Percentiles rank a stretch among this genome's conserved stretches.
Conservation (phyloP, 2,888 invertebrate genomes). For the Mylabris sibirica region DNA sequence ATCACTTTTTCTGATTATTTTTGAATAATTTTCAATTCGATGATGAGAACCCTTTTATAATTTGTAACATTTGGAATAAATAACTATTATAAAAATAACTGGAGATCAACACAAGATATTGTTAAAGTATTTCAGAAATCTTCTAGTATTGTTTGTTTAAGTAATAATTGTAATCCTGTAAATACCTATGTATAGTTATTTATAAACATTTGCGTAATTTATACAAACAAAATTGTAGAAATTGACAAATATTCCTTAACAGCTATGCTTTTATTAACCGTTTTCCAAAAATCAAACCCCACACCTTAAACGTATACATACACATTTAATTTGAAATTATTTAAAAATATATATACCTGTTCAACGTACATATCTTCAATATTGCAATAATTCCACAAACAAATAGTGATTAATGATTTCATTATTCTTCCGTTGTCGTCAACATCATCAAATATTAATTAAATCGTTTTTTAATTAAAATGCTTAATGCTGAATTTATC, state of each 20-base stretch:
- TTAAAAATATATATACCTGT: constrained; percentile 8
- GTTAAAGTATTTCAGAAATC: constrained; percentile 37
- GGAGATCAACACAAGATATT: constrained; percentile 33
- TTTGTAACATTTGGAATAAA: constrained; percentile 15
- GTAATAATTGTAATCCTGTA: constrained; percentile 54
- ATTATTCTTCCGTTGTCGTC: too few relatives aligned
- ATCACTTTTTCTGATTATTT: constrained; percentile 39
- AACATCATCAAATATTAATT: constrained; percentile 20
- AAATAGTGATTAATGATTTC: constrained; percentile 25
- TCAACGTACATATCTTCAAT: constrained; percentile 52
- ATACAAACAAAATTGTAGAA: constrained; percentile 44
- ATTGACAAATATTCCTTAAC: constrained; percentile 40
- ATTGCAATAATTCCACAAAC: constrained; percentile 49
- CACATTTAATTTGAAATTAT: not conserved
- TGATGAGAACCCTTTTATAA: not conserved
- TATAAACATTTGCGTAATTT: constrained; percentile 53
- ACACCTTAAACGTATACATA: not conserved
- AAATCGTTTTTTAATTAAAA: constrained; percentile 22
- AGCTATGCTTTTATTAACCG: constrained; percentile 43
- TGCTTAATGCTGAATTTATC: constrained; percentile 39
- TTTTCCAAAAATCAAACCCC: constrained; percentile 13
- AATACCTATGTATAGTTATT: constrained; percentile 63
- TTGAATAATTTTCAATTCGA: constrained; percentile 13
- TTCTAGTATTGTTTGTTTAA: constrained; percentile 38
- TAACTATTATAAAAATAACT: constrained; percentile 20